These are phyloP conservation scores for Bombyx huttoni DNA, from an alignment of 2,888 invertebrate species.

Conservation along the genomic window DNA sequence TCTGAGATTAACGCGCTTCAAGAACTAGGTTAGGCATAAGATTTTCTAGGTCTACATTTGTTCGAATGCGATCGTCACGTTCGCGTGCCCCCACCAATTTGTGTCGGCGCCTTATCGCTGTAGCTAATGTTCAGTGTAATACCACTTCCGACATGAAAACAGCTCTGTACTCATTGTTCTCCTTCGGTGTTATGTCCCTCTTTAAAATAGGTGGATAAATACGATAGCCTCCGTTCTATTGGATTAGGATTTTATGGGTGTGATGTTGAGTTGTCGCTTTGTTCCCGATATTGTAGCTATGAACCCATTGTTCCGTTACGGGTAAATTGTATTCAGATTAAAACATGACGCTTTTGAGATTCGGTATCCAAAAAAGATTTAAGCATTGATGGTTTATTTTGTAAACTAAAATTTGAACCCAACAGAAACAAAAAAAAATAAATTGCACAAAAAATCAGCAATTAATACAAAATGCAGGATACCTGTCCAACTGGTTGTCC, in stretches of 20 bases:
- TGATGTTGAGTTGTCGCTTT: slow-evolving; percentile 11
- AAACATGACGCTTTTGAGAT: slow-evolving; percentile 3
- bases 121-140: slow-evolving; percentile 65
- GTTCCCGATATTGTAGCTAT: slow-evolving; percentile 10
- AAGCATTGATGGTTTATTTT: too few relatives aligned
- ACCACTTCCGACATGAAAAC: slow-evolving; percentile 66
- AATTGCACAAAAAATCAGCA: too few relatives aligned
- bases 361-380: neutral
- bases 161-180: slow-evolving; percentile 47
- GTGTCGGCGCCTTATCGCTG: slow-evolving; percentile 58
- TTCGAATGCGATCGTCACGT: slow-evolving; percentile 28
- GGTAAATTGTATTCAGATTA: slow-evolving; percentile 9
- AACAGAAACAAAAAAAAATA: too few relatives aligned
- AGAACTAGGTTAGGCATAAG: slow-evolving; percentile 4
- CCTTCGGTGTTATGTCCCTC: slow-evolving; percentile 18
- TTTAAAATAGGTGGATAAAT: slow-evolving; percentile 33
- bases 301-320: neutral
- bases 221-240: slow-evolving; percentile 25
- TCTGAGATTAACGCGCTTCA: neutral
- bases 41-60: slow-evolving; percentile 21
- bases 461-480: too few relatives aligned
- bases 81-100: slow-evolving; percentile 61
- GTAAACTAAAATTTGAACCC: too few relatives aligned
- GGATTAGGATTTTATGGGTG: slow-evolving; percentile 16
- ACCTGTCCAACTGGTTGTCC: too few relatives aligned